Conservation (phyloP, 1,140 invertebrate genomes). For the Camponotus vicinus region DNA sequence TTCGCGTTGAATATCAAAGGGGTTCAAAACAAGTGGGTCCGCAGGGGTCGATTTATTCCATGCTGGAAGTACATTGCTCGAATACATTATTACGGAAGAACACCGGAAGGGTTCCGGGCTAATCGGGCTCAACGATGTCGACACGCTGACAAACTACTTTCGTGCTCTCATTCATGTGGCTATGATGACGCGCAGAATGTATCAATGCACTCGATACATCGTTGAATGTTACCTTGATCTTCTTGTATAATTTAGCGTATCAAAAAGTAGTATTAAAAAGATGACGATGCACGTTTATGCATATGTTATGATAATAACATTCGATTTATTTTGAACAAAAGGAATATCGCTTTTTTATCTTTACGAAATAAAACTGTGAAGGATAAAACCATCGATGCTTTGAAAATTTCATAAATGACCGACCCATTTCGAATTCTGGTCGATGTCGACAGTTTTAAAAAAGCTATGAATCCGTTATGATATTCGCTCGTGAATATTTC, state of each 20-base stretch:
- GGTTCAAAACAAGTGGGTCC: conserved; percentile 73
- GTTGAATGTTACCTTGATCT: neutral
- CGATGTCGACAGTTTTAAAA: neutral
- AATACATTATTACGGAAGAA: conserved; percentile 69
- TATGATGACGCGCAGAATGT: conserved; percentile 9
- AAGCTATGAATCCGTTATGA: conserved; percentile 39
- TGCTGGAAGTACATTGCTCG: conserved; percentile 68
- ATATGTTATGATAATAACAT: neutral
- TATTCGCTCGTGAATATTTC: conserved; percentile 43
- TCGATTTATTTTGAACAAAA: neutral
- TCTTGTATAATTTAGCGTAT: neutral
- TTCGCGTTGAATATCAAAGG: conserved; percentile 60
- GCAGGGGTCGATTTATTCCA: conserved; percentile 71
- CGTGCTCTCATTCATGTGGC: conserved; percentile 12
- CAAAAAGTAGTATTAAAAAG: neutral
- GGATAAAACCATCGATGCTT: neutral
- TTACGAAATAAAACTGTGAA: neutral
- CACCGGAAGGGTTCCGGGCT: conserved; percentile 59
- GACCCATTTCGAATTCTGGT: neutral
- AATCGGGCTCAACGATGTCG: conserved; percentile 37
- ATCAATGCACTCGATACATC: conserved; percentile 20
- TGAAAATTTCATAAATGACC: neutral
- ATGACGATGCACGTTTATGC: neutral
- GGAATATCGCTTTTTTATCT: neutral
- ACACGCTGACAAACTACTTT: conserved; percentile 45